Conservation (phyloP, 2,113 vertebrate genomes). For the Clupea harengus region DNA sequence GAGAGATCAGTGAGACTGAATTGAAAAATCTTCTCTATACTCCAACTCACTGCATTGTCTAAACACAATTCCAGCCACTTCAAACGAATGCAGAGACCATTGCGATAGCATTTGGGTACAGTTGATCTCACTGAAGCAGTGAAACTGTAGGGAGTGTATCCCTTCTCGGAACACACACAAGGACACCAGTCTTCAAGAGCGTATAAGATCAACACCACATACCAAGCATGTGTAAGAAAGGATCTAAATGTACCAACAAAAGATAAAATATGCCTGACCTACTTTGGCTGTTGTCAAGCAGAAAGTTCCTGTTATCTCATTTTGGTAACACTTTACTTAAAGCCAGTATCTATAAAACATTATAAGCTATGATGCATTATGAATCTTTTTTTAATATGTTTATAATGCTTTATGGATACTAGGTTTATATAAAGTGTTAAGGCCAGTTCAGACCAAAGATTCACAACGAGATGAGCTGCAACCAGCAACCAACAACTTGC, state of each 20-base stretch:
- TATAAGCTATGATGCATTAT: too few relatives aligned
- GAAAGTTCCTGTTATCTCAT: conserved; percentile 54
- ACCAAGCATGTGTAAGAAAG: background rate
- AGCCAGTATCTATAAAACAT: too few relatives aligned
- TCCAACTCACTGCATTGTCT: conserved; percentile 38
- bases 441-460: too few relatives aligned
- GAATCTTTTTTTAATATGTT: too few relatives aligned
- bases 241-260: conserved; percentile 43
- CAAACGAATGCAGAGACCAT: conserved; percentile 51
- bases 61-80: conserved; percentile 55
- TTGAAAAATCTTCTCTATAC: conserved; percentile 47
- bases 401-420: too few relatives aligned
- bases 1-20: conserved; percentile 54
- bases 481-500: too few relatives aligned
- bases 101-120: conserved; percentile 41
- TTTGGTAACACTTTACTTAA: conserved; percentile 46
- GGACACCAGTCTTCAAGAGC: conserved; percentile 48
- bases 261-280: conserved; percentile 46
- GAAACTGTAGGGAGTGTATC: conserved; percentile 25
- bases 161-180: conserved; percentile 15
- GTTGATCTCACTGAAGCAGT: conserved; percentile 39
- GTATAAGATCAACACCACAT: conserved; percentile 47
- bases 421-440: background rate
- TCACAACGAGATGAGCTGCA: too few relatives aligned
- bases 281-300: conserved; percentile 49